Conservation (phyloP, 92 coral and sea anemone species). For the Epizoanthus rinbou region DNA sequence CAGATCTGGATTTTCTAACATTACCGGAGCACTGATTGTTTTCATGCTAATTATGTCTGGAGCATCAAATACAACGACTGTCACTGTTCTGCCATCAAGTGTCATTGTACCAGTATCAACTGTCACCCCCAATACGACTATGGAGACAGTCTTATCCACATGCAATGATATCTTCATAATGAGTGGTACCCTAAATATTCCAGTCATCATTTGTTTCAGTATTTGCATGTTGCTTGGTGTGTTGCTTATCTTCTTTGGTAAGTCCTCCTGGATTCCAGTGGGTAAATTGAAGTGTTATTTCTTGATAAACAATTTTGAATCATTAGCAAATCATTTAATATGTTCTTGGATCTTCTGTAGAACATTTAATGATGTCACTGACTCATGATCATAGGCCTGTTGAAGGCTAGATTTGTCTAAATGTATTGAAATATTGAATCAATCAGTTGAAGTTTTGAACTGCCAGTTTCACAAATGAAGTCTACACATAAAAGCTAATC, state of each 20-base stretch:
- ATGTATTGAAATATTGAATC: too few species aligned
- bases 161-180: slow-evolving; percentile 29
- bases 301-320: too few species aligned
- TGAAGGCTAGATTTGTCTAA: too few species aligned
- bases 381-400: too few species aligned
- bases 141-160: not conserved
- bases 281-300: too few species aligned
- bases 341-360: too few species aligned
- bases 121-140: slow-evolving; percentile 18
- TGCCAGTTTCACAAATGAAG: too few species aligned
- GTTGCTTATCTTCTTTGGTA: slow-evolving; percentile 34
- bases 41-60: slow-evolving; percentile 4
- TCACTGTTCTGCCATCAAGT: not conserved
- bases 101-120: not conserved
- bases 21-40: not conserved
- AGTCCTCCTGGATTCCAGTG: not conserved
- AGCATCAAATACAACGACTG: not conserved
- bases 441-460: too few species aligned
- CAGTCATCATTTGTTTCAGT: slow-evolving; percentile 31
- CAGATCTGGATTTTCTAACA: slow-evolving; percentile 2
- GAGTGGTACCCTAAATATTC: slow-evolving; percentile 5
- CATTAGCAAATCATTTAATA: too few species aligned
- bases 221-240: slow-evolving; percentile 21
- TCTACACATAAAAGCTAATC: too few species aligned
- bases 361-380: too few species aligned